Conservation (phyloP, 2,888 invertebrate species). For the Piscicola geometra region DNA sequence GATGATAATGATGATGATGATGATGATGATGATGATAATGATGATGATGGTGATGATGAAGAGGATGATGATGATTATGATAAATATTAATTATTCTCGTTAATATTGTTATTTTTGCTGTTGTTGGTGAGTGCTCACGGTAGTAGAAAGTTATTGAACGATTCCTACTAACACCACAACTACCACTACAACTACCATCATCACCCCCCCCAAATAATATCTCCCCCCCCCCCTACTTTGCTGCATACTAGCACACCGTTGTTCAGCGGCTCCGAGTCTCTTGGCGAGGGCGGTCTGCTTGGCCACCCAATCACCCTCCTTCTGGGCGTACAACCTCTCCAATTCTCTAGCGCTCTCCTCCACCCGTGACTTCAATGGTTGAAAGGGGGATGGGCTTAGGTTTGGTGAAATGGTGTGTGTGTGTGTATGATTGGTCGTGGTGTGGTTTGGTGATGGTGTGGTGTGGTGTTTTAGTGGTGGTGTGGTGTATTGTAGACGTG, state of each 20-base stretch:
- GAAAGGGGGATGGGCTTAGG: too few relatives aligned
- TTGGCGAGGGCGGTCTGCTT: constrained; percentile 53
- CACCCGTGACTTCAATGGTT: constrained; percentile 48
- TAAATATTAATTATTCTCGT: too few relatives aligned
- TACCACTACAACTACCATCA: too few relatives aligned
- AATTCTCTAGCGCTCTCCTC: constrained; percentile 55
- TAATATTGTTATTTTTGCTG: too few relatives aligned
- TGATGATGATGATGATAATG: constrained; percentile 31
- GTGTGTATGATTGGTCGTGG: too few relatives aligned
- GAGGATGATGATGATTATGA: constrained; percentile 1
- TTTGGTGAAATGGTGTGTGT: not conserved
- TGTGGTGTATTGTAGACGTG: too few relatives aligned
- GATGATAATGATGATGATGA: constrained; percentile 25
- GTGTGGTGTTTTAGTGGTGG: not conserved
- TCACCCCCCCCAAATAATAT: not conserved
- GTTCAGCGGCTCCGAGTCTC: constrained; percentile 57
- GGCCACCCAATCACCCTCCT: constrained; percentile 55
- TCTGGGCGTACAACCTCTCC: constrained; percentile 53
- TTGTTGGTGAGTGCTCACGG: too few relatives aligned
- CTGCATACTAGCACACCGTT: constrained; percentile 54
- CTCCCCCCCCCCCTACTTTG: constrained; percentile 43
- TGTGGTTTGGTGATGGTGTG: not conserved
- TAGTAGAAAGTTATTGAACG: too few relatives aligned
- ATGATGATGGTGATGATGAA: constrained; percentile 25
- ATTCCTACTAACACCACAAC: too few relatives aligned